phyloP scores from a whole-genome alignment of 2,888 invertebrate species.

The Neoaliturus tenellus region DNA sequence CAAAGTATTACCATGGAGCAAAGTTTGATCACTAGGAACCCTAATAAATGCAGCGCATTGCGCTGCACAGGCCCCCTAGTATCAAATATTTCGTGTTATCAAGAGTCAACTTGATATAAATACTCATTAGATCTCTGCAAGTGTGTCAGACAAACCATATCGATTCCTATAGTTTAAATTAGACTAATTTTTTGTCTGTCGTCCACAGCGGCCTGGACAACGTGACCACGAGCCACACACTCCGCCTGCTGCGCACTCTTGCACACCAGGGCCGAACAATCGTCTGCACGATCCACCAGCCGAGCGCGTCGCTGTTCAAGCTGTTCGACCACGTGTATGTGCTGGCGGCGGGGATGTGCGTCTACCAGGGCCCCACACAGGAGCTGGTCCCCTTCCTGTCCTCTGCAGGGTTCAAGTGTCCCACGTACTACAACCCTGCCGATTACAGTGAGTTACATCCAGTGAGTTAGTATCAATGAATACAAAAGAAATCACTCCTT shows the following conservation, averaged over 20 bases:
- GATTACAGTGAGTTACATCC: slow-evolving; percentile 81
- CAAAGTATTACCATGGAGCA: no score
- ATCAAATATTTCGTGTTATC: no score
- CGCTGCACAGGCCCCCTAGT: no score
- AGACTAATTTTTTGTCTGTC: neutral
- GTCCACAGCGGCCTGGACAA: slow-evolving; percentile 78
- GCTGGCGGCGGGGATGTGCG: slow-evolving; percentile 79
- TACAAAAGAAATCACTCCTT: no score
- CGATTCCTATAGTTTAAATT: no score
- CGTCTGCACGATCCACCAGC: slow-evolving; percentile 84
- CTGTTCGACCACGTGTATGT: slow-evolving; percentile 81
- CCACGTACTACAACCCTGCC: slow-evolving; percentile 81
- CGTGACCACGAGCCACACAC: slow-evolving; percentile 79
- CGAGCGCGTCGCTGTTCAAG: slow-evolving; percentile 80
- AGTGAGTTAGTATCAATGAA: no score
- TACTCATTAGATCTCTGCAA: no score
- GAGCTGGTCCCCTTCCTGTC: slow-evolving; percentile 79
- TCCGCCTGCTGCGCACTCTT: slow-evolving; percentile 76
- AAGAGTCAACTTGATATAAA: no score
- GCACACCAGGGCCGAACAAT: slow-evolving; percentile 80
- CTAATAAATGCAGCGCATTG: no score
- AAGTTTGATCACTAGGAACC: no score
- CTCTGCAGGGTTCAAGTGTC: slow-evolving; percentile 77
- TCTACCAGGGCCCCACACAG: slow-evolving; percentile 79
- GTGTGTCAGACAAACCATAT: no score